Evolutionary conservation across 1,140 invertebrate species (phyloP), one percentile per base, ranked within the genome.

Genomic region (Riptortus pedestris): DNA sequence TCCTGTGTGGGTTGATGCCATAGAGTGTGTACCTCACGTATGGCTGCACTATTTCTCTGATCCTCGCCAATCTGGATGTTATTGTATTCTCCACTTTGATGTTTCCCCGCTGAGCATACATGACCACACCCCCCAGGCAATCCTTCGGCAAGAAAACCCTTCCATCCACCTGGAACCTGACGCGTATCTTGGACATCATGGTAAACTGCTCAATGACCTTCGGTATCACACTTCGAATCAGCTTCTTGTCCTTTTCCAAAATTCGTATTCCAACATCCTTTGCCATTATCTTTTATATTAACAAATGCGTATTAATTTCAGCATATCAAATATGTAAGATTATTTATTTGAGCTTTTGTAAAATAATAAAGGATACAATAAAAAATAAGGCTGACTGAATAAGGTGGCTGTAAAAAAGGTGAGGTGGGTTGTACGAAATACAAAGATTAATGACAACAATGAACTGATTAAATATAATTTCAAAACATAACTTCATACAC

Each of bases 21-120:
- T 24, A 57, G 52, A 57, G 52, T n/a, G 22, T 14, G 52, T 57
- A 5, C 16, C 52, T 57, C 24, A 57, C 22, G 28, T 5, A 57
- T 1, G 52, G 11, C 24, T 16, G 24, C 16, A 29, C 52, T 27
- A 16, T n/a, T 14, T 57, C 24, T 22, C 28, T 31, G 18, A 59
- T 31, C n/a, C 26, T 27, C 1, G 16, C 28, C 2, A 59, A n/a
- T 29, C 33, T 29, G n/a, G 57, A 33, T 2, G 11, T 1, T 12
- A 59, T 29, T 2, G 57, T 33, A 29, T 59, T 59, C n/a, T 59
- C 57, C 16, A 59, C n/a, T 11, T 20, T n/a, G 2, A 59, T 26
- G 28, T 26, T 18, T n/a, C 57, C 57, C 3, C 28, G 16, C 11
- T 38, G 29, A n/a, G 28, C 14, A 33, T 20, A 59, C 16, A 59